Evolutionary conservation across 1,140 invertebrate genomes (phyloP), one percentile per base, ranked within the genome.

Genomic region (Trichonephila clavipes): DNA sequence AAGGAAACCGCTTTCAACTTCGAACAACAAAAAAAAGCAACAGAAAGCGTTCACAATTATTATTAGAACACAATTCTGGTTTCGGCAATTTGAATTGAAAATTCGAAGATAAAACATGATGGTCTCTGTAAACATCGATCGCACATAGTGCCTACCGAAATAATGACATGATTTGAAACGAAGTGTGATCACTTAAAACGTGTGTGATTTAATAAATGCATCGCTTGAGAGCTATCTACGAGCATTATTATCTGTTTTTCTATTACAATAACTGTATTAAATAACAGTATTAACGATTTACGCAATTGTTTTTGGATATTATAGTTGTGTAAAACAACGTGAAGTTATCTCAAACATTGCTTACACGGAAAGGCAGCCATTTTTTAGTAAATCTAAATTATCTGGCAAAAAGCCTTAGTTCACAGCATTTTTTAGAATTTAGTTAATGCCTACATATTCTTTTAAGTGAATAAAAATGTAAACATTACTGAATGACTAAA

Each of bases 141-240:
- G 85, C 85, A 87, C 85, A 64, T 87, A 62, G 85, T 87, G 85
- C 85, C 85, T 87, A 87, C 85, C 18, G 24, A 62, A 87, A 19
- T n/a, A 87, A 64, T 87, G 61, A n/a, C 28, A 87, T 40, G 58
- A 87, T 87, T 64, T 64, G 62, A 62, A 85, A 85, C 44, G 24
- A 59, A 58, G 82, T 28, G 72, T 28, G 72, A 28, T n/a, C 14
- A 28, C 28, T 77, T 77, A 77, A 77, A 51, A 81, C 40, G 24
- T 62, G 34, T 62, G 85, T 87, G 85, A 61, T 64, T 61, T 28
- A 64, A 6, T 62, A 64, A 87, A 87, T 87, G 85, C 85, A 28
- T 87, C 85, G 59, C 61, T 64, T 64, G 19, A 87, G 59, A 34
- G n/a, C 85, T 87, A 87, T 12, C 85, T 87, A 87, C 59, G 85